Evolutionary conservation across 2,797 vertebrate genomes (phyloP).

Genomic region (Gastrophryne carolinensis): DNA sequence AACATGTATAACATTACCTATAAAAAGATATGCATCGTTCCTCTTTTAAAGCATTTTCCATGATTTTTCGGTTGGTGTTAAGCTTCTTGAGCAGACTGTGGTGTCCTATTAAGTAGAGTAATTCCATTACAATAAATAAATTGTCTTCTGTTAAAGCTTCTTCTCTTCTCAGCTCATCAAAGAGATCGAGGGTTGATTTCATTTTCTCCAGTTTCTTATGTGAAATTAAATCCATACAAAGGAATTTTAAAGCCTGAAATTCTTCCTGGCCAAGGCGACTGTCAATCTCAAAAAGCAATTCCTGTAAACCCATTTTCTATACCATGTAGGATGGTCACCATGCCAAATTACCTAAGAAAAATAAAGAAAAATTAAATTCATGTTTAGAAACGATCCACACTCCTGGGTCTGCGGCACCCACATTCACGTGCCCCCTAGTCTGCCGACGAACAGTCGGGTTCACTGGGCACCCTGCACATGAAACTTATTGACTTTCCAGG

Average conservation of each 20-base stretch:
- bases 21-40: constrained; percentile 59
- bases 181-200: constrained; percentile 60
- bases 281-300: constrained; percentile 57
- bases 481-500: no score
- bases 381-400: no score
- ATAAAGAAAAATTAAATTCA: background rate
- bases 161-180: constrained; percentile 56
- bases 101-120: constrained; percentile 62
- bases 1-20: no score
- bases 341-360: background rate
- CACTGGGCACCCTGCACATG: no score
- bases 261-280: constrained; percentile 58
- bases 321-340: background rate
- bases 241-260: constrained; percentile 68
- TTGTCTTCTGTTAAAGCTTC: constrained; percentile 56
- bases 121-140: constrained; percentile 64
- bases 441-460: no score
- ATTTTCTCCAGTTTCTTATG: constrained; percentile 54
- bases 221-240: constrained; percentile 62
- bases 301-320: constrained; percentile 28
- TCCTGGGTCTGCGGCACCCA: no score
- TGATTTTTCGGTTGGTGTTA: constrained; percentile 55
- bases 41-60: constrained; percentile 49
- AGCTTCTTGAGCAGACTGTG: constrained; percentile 57
- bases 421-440: no score